Evolutionary conservation across 2,113 vertebrate species (phyloP).

Genomic region (Pollachius pollachius): DNA sequence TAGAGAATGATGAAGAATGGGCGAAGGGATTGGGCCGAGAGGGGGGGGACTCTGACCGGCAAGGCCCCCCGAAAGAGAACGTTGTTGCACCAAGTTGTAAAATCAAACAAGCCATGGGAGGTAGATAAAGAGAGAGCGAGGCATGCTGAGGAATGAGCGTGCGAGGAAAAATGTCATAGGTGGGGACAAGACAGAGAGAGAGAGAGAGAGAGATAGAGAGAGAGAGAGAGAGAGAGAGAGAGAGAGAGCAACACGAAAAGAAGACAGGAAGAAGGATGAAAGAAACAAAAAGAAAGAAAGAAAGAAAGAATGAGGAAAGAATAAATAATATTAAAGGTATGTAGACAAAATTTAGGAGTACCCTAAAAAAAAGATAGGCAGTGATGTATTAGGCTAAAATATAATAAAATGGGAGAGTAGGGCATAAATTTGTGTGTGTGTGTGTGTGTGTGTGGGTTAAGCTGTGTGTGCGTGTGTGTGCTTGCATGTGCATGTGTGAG

Average conservation of each 20-base stretch:
- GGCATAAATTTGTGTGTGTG: background rate
- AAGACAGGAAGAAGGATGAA: conserved; percentile 7
- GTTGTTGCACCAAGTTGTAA: conserved; percentile 45
- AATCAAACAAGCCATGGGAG: conserved; percentile 17
- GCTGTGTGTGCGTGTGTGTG: background rate
- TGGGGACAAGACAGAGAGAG: conserved; percentile 1
- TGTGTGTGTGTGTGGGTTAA: background rate
- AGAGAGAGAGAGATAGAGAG: conserved; percentile 17
- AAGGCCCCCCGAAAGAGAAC: conserved; percentile 44
- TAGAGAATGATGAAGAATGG: conserved; percentile 65
- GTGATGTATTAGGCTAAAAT: conserved; percentile 22
- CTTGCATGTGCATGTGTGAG: background rate
- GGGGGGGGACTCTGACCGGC: conserved; percentile 16
- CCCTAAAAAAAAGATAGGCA: background rate
- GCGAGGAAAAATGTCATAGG: background rate
- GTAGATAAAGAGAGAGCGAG: background rate
- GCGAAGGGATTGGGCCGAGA: conserved; percentile 24
- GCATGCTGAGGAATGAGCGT: background rate
- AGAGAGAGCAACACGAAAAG: background rate
- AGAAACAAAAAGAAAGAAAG: conserved; percentile 25
- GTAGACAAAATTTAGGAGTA: background rate
- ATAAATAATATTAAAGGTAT: conserved; percentile 10
- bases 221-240: conserved; percentile 37
- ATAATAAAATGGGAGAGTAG: background rate
- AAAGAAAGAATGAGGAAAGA: background rate